Percentiles rank a stretch among this genome's conserved stretches.
phyloP scores from a whole-genome alignment of 2,888 invertebrate species.

The Pristionchus fissidentatus region DNA sequence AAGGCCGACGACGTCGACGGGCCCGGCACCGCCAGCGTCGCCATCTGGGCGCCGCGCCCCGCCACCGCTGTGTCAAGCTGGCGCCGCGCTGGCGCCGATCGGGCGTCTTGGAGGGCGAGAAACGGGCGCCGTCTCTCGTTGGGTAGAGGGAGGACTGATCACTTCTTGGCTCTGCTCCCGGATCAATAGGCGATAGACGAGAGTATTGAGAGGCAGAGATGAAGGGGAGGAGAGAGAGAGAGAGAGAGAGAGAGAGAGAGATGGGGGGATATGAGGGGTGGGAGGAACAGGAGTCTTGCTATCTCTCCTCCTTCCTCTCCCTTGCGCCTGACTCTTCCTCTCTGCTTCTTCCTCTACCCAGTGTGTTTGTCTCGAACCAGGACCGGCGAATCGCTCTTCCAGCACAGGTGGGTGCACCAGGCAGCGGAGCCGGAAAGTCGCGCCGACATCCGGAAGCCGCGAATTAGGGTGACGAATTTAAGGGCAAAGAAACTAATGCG shows the following conservation, averaged over 20 bases:
- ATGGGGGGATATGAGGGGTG: not conserved
- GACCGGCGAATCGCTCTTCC: no score
- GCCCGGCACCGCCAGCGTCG: slow-evolving; percentile 31
- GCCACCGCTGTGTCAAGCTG: slow-evolving; percentile 10
- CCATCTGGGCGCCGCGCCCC: slow-evolving; percentile 24
- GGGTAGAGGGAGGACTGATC: not conserved
- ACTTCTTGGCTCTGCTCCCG: not conserved
- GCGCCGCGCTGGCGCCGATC: not conserved
- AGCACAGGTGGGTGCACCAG: not conserved
- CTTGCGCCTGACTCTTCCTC: not conserved
- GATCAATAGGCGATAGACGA: slow-evolving; percentile 39
- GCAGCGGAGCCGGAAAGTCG: not conserved
- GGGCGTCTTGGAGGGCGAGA: not conserved
- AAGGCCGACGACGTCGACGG: slow-evolving; percentile 36
- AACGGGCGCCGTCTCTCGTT: not conserved
- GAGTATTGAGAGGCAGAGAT: not conserved
- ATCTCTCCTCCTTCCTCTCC: not conserved
- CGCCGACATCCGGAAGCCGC: not conserved
- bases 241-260: slow-evolving; percentile 16
- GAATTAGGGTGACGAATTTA: no score
- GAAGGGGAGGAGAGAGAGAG: slow-evolving; percentile 15
- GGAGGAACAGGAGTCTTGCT: slow-evolving; percentile 15
- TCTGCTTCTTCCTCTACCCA: not conserved
- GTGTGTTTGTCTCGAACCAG: no score
- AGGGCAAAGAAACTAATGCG: no score